Evolutionary conservation across 2,888 invertebrate species (phyloP).

Genomic region (Eristalis intricaria): DNA sequence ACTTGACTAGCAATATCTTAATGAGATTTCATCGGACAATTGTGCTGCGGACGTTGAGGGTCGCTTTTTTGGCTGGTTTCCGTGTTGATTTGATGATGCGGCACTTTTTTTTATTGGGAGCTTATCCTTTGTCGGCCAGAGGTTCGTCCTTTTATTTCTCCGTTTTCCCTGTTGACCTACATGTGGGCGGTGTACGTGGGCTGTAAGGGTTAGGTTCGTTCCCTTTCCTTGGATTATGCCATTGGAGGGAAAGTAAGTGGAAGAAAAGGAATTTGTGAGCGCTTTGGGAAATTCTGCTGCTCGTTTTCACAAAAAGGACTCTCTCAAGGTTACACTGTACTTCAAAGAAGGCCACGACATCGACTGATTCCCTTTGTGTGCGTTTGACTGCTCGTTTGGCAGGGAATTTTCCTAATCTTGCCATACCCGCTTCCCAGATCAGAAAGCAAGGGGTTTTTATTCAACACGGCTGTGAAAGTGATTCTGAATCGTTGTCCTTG

Average conservation of each 20-base stretch:
- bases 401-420: not conserved
- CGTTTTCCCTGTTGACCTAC: not conserved
- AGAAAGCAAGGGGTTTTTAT: no score
- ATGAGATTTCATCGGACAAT: conserved; percentile 35
- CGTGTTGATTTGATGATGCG: conserved; percentile 10
- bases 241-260: not conserved
- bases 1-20: conserved; percentile 18
- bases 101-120: not conserved
- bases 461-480: no score
- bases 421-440: no score
- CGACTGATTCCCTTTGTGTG: not conserved
- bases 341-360: not conserved
- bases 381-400: not conserved
- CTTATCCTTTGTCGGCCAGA: not conserved
- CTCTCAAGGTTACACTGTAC: not conserved
- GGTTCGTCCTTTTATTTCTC: no score
- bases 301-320: not conserved
- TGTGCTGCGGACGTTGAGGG: not conserved
- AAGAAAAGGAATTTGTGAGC: not conserved
- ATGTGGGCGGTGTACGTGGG: not conserved
- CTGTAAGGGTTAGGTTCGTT: not conserved
- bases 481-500: no score
- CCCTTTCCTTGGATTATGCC: not conserved
- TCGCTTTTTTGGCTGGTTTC: not conserved
- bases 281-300: not conserved